Conservation (phyloP, 2,888 invertebrate species). For the Limnephilus marmoratus region DNA sequence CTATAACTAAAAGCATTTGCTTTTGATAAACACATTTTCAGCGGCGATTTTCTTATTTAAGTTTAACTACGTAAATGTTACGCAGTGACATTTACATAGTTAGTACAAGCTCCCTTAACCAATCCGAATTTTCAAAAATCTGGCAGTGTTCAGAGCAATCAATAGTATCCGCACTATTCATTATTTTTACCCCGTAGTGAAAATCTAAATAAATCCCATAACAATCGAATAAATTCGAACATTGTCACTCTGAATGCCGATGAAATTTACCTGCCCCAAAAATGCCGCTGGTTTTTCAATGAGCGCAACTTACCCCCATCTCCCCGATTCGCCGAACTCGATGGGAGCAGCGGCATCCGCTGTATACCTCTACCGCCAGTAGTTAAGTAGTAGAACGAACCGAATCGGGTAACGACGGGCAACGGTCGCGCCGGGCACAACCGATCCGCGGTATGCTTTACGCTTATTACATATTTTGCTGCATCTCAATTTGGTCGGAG, state of each 20-base stretch:
- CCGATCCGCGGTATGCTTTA: slow-evolving; percentile 48
- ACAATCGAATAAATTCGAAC: too few relatives aligned
- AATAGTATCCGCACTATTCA: too few relatives aligned
- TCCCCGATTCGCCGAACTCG: background rate
- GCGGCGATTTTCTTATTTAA: too few relatives aligned
- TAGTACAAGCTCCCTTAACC: too few relatives aligned
- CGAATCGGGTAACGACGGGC: background rate
- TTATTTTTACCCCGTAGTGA: background rate
- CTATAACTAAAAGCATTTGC: too few relatives aligned
- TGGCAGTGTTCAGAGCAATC: too few relatives aligned
- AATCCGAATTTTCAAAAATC: too few relatives aligned
- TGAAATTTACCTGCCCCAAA: background rate
- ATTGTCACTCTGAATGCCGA: background rate
- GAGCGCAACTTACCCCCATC: background rate
- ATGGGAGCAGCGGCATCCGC: background rate
- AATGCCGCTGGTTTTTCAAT: background rate
- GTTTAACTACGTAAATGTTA: too few relatives aligned
- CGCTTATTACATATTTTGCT: slow-evolving; percentile 57
- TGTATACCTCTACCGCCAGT: background rate
- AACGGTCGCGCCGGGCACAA: slow-evolving; percentile 41
- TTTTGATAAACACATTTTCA: too few relatives aligned
- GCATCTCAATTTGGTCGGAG: slow-evolving; percentile 49
- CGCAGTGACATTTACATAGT: too few relatives aligned
- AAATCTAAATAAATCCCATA: background rate
- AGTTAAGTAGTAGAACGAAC: too few relatives aligned